Base-by-base conservation (phyloP, 2,113 vertebrate genomes). In the Corythoichthys haematopterus region DNA sequence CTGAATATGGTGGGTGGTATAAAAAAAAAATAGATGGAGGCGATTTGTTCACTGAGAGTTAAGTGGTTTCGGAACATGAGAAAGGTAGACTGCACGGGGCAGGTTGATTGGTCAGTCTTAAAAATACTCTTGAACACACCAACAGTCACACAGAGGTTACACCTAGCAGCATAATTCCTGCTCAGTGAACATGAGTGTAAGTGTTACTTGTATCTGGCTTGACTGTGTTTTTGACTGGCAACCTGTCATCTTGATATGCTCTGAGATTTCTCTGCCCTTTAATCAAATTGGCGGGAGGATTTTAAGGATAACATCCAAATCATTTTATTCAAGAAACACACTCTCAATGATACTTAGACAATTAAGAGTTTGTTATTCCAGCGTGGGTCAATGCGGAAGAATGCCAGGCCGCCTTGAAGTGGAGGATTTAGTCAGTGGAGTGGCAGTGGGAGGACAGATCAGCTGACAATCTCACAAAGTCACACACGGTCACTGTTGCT, bases 361-460 rank as follows among this genome's bases (percentile, higher is more conserved):
- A 45, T 64, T 74, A 73, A 74, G 73, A 71, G 68, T 37, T 68
- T 68, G 55, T 77, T 37, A 58, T 55, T 33, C 28, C 52, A 55
- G 20, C 20, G 57, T 45, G 38, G 35, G 64, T 60, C 72, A 58
- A 14, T 66, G 77, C 66, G 61, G 51, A 84, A 76, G 75, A 78
- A 82, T 72, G 66, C 59, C 50, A 72, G 47, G 59, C 60, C 70
- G 79, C 83, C 75, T 77, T 70, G 68, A 46, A 15, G 77, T 69
- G 70, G 66, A 79, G 63, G 76, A 80, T 78, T 88, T 77, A 69
- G 70, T 66, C 48, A 76, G 80, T 83, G 67, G 63, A 84, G 71
- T 73, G 80, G 82, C 75, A 74, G 87, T 82, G 76, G 85, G 84
- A 76, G 82, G 80, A 83, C 82, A 82, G 83, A 84, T 85, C 74